Evolutionary conservation across 2,113 vertebrate species (phyloP).

Genomic region (Pangasianodon hypophthalmus): DNA sequence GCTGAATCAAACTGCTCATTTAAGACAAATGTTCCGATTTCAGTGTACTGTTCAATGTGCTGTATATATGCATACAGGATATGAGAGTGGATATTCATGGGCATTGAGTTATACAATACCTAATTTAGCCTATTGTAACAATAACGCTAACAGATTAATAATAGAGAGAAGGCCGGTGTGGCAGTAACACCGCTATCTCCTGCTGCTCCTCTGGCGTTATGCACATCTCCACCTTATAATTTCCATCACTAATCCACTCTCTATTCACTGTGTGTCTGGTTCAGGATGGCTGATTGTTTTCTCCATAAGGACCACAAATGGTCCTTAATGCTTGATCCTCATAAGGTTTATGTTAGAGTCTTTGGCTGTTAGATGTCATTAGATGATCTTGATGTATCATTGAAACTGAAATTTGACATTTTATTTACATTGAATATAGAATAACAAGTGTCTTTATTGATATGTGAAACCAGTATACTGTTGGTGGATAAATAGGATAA

Average conservation of each 20-base stretch:
- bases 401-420: not conserved
- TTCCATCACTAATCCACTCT: not conserved
- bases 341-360: not conserved
- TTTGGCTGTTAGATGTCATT: not conserved
- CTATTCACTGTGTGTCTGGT: not conserved
- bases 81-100: not conserved
- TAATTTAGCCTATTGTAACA: not conserved
- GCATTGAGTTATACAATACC: not conserved
- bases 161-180: not conserved
- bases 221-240: not conserved
- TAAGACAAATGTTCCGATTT: not conserved
- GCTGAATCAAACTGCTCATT: not conserved
- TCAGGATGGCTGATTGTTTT: constrained; percentile 17
- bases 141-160: not conserved
- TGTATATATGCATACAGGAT: not conserved
- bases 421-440: not conserved
- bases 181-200: not conserved
- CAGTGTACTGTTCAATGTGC: too few relatives aligned
- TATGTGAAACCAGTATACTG: not conserved
- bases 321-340: not conserved
- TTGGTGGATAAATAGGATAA: too few relatives aligned
- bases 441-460: not conserved
- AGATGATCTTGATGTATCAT: not conserved
- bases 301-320: constrained; percentile 11
- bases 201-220: not conserved